Conservation (phyloP, 2,888 invertebrate genomes). For the Tinea semifulvella region DNA sequence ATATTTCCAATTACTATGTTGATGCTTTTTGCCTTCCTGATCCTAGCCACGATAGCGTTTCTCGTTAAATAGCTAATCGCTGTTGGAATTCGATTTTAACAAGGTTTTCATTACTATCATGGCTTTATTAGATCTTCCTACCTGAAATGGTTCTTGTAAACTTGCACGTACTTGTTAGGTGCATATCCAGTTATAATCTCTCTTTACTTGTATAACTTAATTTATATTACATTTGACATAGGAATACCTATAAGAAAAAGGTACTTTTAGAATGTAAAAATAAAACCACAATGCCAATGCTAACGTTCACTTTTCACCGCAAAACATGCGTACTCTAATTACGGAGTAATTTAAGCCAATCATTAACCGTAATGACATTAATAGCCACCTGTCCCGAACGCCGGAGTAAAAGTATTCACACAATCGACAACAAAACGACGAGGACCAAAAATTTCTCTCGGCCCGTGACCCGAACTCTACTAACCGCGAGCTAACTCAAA, state of each 20-base stretch:
- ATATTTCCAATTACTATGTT: slow-evolving; percentile 54
- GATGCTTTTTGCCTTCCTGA: slow-evolving; percentile 53
- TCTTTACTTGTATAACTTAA: too few species aligned
- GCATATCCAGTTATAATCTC: too few species aligned
- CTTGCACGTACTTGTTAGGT: too few species aligned
- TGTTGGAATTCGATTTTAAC: slow-evolving; percentile 14
- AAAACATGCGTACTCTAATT: slow-evolving; percentile 5
- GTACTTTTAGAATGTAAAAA: background rate
- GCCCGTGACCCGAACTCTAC: slow-evolving; percentile 12
- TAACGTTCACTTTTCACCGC: background rate
- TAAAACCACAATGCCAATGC: background rate
- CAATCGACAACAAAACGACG: slow-evolving; percentile 8
- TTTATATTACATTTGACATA: too few species aligned
- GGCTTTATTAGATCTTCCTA: slow-evolving; percentile 11
- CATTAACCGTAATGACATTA: slow-evolving; percentile 5
- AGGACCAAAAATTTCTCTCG: slow-evolving; percentile 13
- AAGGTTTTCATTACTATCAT: slow-evolving; percentile 13
- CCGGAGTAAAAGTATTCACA: slow-evolving; percentile 7
- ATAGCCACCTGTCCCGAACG: background rate
- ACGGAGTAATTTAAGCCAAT: background rate
- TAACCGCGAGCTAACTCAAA: slow-evolving; percentile 21
- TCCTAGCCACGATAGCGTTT: slow-evolving; percentile 51
- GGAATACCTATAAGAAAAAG: background rate
- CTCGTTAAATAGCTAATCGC: slow-evolving; percentile 25
- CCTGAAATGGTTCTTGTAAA: too few species aligned